A percentile compares a stretch with the other conserved stretches of the same genome.
These are phyloP conservation scores for Nomia melanderi DNA, from an alignment of 1,140 invertebrate species.

Conservation along the genomic window DNA sequence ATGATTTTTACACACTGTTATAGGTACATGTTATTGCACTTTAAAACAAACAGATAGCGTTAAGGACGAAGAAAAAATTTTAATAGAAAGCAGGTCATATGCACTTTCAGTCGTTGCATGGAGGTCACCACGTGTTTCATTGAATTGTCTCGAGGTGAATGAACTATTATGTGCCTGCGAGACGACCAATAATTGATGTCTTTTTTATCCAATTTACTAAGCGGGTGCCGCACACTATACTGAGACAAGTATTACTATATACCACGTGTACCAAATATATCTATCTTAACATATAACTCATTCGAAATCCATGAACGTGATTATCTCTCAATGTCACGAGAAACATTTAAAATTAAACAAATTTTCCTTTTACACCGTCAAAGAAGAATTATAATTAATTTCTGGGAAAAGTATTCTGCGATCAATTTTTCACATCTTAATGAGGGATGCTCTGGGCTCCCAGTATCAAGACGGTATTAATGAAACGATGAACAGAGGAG, in stretches of 20 bases:
- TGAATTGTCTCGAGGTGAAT: conserved; percentile 41
- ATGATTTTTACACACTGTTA: too few species aligned
- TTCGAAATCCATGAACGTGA: too few species aligned
- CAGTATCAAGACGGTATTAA: conserved; percentile 5
- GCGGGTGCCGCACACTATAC: neutral
- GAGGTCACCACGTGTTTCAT: conserved; percentile 18
- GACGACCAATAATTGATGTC: conserved; percentile 35
- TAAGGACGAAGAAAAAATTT: neutral
- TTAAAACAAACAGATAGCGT: neutral
- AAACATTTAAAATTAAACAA: too few species aligned
- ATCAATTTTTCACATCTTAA: neutral
- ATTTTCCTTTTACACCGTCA: too few species aligned
- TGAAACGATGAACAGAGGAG: conserved; percentile 36
- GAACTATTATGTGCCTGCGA: conserved; percentile 34
- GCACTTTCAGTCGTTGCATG: conserved; percentile 16
- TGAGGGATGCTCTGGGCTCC: neutral
- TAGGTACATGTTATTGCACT: too few species aligned
- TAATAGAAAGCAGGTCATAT: conserved; percentile 22
- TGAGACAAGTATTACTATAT: neutral
- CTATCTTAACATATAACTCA: neutral
- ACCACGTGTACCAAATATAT: neutral
- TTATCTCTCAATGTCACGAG: neutral
- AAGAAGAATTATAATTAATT: too few species aligned
- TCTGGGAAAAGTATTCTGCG: neutral
- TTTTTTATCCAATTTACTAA: conserved; percentile 44